Percentiles rank a stretch among this genome's conserved stretches.
Conservation (phyloP, 2,888 invertebrate species). For the Kuschelorhynchus macadamiae region DNA sequence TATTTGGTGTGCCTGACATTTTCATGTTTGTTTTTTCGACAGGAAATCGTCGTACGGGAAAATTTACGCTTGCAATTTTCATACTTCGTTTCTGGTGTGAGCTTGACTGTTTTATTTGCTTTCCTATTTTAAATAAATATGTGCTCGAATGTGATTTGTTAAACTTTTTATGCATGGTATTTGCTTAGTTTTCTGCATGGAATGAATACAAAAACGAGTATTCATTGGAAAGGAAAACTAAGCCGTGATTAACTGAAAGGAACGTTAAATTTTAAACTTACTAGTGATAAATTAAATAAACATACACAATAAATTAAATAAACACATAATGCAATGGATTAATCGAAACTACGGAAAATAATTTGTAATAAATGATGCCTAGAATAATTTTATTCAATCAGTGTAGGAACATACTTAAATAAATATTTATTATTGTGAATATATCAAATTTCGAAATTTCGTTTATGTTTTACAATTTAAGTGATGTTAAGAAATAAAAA, state of each 20-base stretch:
- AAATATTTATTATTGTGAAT: no score
- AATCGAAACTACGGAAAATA: background rate
- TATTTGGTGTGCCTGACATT: constrained; percentile 50
- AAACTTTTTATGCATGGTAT: constrained; percentile 24
- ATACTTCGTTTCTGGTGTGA: constrained; percentile 40
- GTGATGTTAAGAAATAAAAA: no score
- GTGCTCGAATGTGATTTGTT: constrained; percentile 37
- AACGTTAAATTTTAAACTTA: no score
- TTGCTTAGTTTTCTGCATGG: constrained; percentile 23
- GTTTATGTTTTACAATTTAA: no score
- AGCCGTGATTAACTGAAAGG: background rate
- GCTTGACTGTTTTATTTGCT: constrained; percentile 38
- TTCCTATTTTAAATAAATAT: constrained; percentile 41
- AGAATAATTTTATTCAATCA: no score
- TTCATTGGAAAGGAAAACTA: background rate
- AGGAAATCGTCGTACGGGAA: constrained; percentile 48
- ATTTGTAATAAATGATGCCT: no score
- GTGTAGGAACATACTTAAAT: no score
- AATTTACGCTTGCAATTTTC: constrained; percentile 48
- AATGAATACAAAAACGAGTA: constrained; percentile 15
- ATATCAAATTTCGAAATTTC: no score
- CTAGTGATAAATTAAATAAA: no score
- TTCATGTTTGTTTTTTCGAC: constrained; percentile 52
- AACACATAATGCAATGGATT: background rate
- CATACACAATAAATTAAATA: background rate